These are phyloP conservation scores for Ophion costatus DNA, from an alignment of 2,888 invertebrate species.

Conservation along the genomic window DNA sequence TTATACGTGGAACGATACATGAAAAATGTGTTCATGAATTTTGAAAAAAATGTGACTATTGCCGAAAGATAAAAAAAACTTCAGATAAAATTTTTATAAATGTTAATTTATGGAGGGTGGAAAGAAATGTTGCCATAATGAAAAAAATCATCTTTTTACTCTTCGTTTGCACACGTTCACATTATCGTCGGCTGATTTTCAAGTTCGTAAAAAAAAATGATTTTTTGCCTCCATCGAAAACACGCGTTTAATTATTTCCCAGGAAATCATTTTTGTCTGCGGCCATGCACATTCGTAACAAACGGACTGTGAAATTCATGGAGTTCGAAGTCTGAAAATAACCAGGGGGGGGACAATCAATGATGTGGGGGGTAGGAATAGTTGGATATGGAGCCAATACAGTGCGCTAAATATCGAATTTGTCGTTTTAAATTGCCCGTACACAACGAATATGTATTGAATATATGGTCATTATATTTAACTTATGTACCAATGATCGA, in stretches of 20 bases:
- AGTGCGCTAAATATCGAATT: conserved; percentile 50
- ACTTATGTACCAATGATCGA: neutral
- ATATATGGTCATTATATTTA: neutral
- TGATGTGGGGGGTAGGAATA: conserved; percentile 42
- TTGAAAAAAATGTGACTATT: neutral
- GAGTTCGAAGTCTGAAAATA: conserved; percentile 39
- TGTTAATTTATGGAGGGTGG: neutral
- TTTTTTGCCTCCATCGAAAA: neutral
- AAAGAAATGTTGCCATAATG: neutral
- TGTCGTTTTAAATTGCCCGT: conserved; percentile 12
- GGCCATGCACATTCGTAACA: neutral
- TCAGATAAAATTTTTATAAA: too few species aligned
- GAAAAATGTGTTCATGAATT: neutral
- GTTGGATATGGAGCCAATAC: conserved; percentile 46
- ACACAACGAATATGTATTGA: neutral
- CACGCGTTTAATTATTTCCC: neutral
- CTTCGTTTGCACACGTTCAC: too few species aligned
- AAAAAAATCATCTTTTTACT: too few species aligned
- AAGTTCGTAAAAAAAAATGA: neutral
- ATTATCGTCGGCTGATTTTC: too few species aligned
- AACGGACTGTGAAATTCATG: conserved; percentile 5
- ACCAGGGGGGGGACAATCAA: conserved; percentile 45
- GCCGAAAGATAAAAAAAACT: neutral
- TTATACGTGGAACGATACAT: neutral
- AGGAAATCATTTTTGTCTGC: conserved; percentile 2